Conservation (phyloP, 2,888 invertebrate genomes). For the Drosophila kanekoi region DNA sequence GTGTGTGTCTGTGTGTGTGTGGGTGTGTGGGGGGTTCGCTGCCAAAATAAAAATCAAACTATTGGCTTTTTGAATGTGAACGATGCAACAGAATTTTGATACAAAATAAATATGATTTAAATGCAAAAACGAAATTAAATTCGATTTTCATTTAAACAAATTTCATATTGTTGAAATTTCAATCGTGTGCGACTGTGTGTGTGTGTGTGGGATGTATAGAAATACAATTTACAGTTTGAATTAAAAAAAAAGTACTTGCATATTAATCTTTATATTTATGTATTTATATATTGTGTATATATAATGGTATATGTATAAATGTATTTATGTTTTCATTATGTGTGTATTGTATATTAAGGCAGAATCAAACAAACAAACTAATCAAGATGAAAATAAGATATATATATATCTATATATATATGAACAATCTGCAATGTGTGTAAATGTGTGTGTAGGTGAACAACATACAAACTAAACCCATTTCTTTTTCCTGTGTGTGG, state of each 20-base stretch:
- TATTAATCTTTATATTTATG: constrained; percentile 22
- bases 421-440: constrained; percentile 11
- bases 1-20: neutral
- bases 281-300: constrained; percentile 29
- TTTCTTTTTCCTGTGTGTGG: constrained; percentile 14
- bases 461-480: constrained; percentile 51
- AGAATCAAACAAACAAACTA: constrained; percentile 9
- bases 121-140: constrained; percentile 38
- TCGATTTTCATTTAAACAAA: constrained; percentile 26
- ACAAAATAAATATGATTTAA: constrained; percentile 60
- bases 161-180: constrained; percentile 17
- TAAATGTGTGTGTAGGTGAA: constrained; percentile 32
- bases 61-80: constrained; percentile 18
- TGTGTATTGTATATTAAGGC: constrained; percentile 39
- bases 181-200: constrained; percentile 8
- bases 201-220: neutral
- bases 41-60: constrained; percentile 25
- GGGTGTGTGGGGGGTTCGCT: neutral
- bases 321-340: constrained; percentile 1
- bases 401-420: neutral
- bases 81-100: constrained; percentile 59
- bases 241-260: constrained; percentile 14
- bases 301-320: constrained; percentile 21
- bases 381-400: neutral
- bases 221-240: constrained; percentile 13